Evolutionary conservation across 2,113 vertebrate genomes (phyloP).

Genomic region (Oryctolagus cuniculus): DNA sequence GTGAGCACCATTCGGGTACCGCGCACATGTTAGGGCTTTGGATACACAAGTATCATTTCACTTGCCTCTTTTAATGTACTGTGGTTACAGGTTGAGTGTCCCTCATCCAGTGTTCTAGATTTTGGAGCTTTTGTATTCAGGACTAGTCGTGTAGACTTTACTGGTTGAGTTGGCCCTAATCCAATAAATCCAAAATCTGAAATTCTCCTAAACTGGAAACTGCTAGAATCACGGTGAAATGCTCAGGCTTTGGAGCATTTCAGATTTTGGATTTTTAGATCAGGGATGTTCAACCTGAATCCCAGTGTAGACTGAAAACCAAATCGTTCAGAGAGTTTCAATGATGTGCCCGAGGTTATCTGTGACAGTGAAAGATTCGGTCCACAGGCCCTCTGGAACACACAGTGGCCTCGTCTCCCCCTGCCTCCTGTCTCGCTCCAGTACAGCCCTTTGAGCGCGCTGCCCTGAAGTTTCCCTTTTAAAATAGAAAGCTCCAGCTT

Average conservation of each 20-base stretch:
- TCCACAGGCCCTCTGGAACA: neutral
- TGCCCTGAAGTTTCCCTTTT: slow-evolving; percentile 29
- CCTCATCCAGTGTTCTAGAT: neutral
- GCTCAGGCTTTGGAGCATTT: neutral
- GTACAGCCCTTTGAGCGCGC: neutral
- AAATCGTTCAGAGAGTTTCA: neutral
- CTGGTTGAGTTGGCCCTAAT: neutral
- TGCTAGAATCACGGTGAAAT: neutral
- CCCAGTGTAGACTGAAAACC: neutral
- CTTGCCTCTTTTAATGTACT: neutral
- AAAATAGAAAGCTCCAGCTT: slow-evolving; percentile 50
- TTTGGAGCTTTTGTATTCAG: neutral
- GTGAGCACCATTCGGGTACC: neutral
- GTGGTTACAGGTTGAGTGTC: neutral
- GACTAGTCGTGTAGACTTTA: neutral
- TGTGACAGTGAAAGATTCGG: neutral
- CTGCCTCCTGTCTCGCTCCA: slow-evolving; percentile 6
- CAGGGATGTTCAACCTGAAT: neutral
- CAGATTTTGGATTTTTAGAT: neutral
- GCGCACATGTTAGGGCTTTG: neutral
- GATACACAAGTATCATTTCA: neutral
- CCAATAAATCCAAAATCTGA: neutral
- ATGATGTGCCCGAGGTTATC: neutral
- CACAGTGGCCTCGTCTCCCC: neutral
- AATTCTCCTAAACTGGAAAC: neutral